Conservation (phyloP, 1,140 invertebrate species). For the Paralvinella palmiformis region DNA sequence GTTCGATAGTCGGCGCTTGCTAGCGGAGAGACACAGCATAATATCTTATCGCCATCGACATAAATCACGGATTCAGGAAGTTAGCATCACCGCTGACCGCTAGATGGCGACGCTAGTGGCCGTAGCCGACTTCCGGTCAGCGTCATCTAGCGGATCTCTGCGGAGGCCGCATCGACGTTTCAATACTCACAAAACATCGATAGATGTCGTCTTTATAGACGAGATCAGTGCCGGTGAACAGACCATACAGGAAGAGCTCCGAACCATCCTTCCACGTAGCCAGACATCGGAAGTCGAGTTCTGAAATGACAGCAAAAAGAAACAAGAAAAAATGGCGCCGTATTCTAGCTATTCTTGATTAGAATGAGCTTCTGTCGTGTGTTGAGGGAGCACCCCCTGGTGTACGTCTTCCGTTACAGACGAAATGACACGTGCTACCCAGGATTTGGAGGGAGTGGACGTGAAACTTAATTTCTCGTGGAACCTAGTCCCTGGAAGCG, state of each 20-base stretch:
- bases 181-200: slow-evolving; percentile 13
- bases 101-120: too few relatives aligned
- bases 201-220: slow-evolving; percentile 10
- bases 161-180: not conserved
- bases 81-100: too few relatives aligned
- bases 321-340: not conserved
- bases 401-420: not conserved
- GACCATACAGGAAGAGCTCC: slow-evolving; percentile 9
- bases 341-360: not conserved
- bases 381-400: not conserved
- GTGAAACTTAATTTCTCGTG: too few relatives aligned
- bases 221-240: not conserved
- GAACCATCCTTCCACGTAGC: slow-evolving; percentile 19
- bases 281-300: slow-evolving; percentile 10
- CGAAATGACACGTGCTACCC: not conserved
- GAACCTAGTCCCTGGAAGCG: too few relatives aligned
- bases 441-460: too few relatives aligned
- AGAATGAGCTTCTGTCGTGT: not conserved
- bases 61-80: too few relatives aligned
- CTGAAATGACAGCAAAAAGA: not conserved
- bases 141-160: not conserved
- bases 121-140: not conserved
- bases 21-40: too few relatives aligned
- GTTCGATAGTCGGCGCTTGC: too few relatives aligned
- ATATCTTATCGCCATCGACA: too few relatives aligned